A percentile compares a stretch with the other conserved stretches of the same genome.
These are phyloP conservation scores for Aspidoscelis tigris DNA, from an alignment of 2,113 vertebrate species.

Conservation along the genomic window DNA sequence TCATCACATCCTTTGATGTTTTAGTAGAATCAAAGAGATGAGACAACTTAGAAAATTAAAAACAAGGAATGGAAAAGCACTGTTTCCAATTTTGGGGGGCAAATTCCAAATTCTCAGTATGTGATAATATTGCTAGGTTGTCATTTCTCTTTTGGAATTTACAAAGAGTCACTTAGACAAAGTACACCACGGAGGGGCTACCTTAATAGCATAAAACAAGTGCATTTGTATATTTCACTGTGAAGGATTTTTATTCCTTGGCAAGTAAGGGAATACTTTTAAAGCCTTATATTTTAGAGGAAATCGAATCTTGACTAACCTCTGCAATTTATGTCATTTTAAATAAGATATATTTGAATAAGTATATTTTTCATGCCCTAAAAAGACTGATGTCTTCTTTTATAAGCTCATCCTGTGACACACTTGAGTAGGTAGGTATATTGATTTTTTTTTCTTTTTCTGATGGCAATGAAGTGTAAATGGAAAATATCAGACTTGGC, in stretches of 20 bases:
- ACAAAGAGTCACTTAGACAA: conserved; percentile 70
- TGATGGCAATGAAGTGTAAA: conserved; percentile 88
- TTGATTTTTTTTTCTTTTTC: conserved; percentile 88
- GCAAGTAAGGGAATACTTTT: conserved; percentile 81
- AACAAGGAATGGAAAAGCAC: conserved; percentile 44
- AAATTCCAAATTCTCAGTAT: conserved; percentile 56
- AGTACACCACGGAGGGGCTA: conserved; percentile 65
- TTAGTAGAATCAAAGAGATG: conserved; percentile 46
- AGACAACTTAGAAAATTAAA: conserved; percentile 21
- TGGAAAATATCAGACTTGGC: conserved; percentile 88
- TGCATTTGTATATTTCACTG: conserved; percentile 81
- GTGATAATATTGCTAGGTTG: conserved; percentile 48
- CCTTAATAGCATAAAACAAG: conserved; percentile 78
- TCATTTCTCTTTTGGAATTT: conserved; percentile 69
- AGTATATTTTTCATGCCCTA: conserved; percentile 87
- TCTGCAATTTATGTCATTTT: conserved; percentile 87
- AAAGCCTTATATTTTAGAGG: conserved; percentile 84
- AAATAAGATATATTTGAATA: conserved; percentile 88
- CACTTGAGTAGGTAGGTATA: conserved; percentile 87
- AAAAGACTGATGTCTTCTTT: conserved; percentile 87
- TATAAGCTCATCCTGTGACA: conserved; percentile 86
- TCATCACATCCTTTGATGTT: conserved; percentile 23
- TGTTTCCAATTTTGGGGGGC: conserved; percentile 38
- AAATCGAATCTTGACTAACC: conserved; percentile 86
- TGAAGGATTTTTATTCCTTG: conserved; percentile 80